Evolutionary conservation across 1,140 invertebrate species (phyloP).

Genomic region (Pomacea maculata): DNA sequence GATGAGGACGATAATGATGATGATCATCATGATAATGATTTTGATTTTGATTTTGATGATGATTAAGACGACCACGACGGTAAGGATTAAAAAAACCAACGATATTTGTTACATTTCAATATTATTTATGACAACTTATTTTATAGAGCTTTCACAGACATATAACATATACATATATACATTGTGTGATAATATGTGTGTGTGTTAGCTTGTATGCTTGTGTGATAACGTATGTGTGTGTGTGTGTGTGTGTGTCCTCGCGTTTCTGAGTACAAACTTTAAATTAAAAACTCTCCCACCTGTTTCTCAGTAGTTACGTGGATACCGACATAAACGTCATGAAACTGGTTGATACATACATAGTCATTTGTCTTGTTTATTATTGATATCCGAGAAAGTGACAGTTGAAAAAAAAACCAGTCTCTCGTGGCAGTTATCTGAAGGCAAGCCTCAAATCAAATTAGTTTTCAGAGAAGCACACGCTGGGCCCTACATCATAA

Average conservation of each 20-base stretch:
- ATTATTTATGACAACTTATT: not conserved
- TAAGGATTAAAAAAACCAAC: not conserved
- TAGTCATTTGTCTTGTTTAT: not conserved
- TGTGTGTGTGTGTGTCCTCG: not conserved
- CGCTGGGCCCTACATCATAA: no score
- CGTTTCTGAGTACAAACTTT: no score
- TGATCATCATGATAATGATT: not conserved
- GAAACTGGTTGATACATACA: not conserved
- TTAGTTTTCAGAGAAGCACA: no score
- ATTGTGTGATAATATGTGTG: not conserved
- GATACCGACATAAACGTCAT: no score
- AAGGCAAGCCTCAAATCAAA: not conserved
- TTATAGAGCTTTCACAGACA: not conserved
- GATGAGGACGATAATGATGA: conserved; percentile 10
- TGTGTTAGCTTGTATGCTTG: conserved; percentile 2
- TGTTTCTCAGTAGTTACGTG: no score
- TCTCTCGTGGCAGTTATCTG: not conserved
- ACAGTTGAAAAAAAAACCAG: no score
- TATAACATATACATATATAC: not conserved
- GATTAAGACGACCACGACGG: no score
- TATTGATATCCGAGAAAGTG: not conserved
- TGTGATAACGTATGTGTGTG: conserved; percentile 4
- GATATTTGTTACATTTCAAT: not conserved
- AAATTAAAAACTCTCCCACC: no score
- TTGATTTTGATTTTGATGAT: no score